phyloP scores from a whole-genome alignment of 2,888 invertebrate genomes.

The Hemaris fuciformis region DNA sequence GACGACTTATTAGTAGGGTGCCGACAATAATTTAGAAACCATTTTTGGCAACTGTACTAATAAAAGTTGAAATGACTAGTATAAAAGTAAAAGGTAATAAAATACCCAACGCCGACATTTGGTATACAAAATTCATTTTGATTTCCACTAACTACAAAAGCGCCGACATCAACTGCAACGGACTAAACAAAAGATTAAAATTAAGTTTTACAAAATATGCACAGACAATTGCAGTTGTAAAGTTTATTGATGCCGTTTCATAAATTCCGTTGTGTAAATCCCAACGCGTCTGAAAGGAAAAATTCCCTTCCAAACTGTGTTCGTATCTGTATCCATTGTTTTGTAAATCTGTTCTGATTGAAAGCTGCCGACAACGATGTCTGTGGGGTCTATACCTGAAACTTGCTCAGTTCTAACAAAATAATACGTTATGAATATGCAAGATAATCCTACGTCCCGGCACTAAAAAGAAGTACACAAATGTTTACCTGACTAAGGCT shows the following conservation, averaged over 20 bases:
- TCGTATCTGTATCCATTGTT: conserved; percentile 40
- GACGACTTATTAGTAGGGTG: not conserved
- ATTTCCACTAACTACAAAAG: conserved; percentile 32
- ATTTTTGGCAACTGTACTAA: conserved; percentile 4
- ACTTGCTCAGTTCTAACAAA: conserved; percentile 2
- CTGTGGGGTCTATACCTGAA: conserved; percentile 53
- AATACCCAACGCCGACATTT: conserved; percentile 9
- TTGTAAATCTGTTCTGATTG: conserved; percentile 47
- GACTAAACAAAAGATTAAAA: conserved; percentile 43
- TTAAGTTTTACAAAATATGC: conserved; percentile 42
- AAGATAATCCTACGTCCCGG: conserved; percentile 30
- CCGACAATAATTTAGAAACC: not conserved
- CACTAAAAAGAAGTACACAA: not conserved
- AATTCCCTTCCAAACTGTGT: conserved; percentile 20
- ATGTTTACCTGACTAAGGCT: not conserved
- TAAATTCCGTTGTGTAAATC: conserved; percentile 44
- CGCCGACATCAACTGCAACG: conserved; percentile 41
- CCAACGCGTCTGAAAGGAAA: conserved; percentile 32
- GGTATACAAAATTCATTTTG: not conserved
- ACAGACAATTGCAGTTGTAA: conserved; percentile 57
- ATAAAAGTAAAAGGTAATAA: not conserved
- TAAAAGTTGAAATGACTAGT: not conserved
- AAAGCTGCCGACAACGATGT: conserved; percentile 49
- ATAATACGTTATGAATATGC: conserved; percentile 43
- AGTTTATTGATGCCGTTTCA: conserved; percentile 56